A percentile compares a stretch with the other conserved stretches of the same genome.
phyloP scores from a whole-genome alignment of 1,140 invertebrate species.

The Pissodes strobi region DNA sequence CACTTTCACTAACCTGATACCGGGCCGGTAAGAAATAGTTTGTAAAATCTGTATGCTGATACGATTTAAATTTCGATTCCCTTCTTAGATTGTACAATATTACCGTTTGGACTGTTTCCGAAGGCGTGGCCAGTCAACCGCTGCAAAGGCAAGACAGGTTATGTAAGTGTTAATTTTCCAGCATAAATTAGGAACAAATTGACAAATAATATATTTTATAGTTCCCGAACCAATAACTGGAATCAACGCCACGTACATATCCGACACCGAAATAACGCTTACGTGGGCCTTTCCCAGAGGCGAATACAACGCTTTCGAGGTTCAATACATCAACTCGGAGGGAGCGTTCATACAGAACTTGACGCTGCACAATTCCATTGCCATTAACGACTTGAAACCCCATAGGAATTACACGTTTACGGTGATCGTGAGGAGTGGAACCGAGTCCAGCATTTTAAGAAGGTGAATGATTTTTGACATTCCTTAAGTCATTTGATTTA shows the following conservation, averaged over 20 bases:
- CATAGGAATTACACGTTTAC: constrained; percentile 90
- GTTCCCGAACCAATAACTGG: constrained; percentile 83
- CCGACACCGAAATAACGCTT: constrained; percentile 79
- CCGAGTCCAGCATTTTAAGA: constrained; percentile 74
- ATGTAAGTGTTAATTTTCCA: constrained; percentile 61
- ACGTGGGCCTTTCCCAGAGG: constrained; percentile 81
- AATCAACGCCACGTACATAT: constrained; percentile 77
- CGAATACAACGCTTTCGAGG: constrained; percentile 86
- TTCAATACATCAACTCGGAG: constrained; percentile 78
- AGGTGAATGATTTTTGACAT: too few relatives aligned
- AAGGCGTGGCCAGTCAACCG: constrained; percentile 80
- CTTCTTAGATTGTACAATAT: constrained; percentile 78
- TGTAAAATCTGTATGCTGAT: too few relatives aligned
- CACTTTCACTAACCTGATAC: constrained; percentile 77
- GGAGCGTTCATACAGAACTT: constrained; percentile 71
- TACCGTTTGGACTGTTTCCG: constrained; percentile 89
- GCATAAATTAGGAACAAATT: not conserved
- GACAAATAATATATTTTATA: constrained; percentile 49
- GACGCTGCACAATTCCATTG: constrained; percentile 71
- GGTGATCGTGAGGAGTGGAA: constrained; percentile 80
- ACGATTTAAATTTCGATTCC: not conserved
- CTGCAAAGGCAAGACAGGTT: constrained; percentile 81
- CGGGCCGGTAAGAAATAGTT: constrained; percentile 65
- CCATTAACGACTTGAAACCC: constrained; percentile 74
- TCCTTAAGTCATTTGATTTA: too few relatives aligned